A percentile compares a stretch with the other conserved stretches of the same genome.
Evolutionary conservation across 30 jellyfish, hydroid and myxozoan species (phyloP).

Genomic region (Turritopsis rubra): DNA sequence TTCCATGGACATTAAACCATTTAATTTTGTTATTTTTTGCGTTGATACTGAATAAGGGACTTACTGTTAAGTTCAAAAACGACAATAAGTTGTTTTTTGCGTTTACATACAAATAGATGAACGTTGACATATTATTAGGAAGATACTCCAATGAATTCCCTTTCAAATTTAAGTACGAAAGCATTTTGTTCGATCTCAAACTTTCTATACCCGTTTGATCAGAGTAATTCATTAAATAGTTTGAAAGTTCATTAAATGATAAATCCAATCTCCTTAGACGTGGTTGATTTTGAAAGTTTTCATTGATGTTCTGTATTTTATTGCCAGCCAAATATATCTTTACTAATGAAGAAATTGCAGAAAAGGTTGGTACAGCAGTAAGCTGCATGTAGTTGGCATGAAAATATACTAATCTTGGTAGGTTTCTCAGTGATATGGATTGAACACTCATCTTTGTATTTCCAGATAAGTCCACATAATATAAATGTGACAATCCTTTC

Average conservation of each 20-base stretch:
- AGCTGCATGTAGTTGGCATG: not conserved
- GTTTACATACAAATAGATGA: too few relatives aligned
- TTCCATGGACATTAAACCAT: not conserved
- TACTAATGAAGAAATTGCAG: not conserved
- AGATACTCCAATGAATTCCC: not conserved
- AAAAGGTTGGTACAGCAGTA: not conserved
- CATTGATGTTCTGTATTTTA: not conserved
- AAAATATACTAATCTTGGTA: not conserved
- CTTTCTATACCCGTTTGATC: not conserved
- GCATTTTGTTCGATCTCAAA: not conserved
- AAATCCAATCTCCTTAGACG: not conserved
- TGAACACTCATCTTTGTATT: not conserved
- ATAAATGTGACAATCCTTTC: not conserved
- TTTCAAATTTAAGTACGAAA: not conserved
- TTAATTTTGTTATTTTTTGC: not conserved
- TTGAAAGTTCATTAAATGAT: not conserved
- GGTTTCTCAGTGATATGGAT: not conserved
- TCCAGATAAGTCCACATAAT: not conserved
- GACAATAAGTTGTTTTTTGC: not conserved
- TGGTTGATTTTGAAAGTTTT: too few relatives aligned
- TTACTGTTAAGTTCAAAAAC: not conserved
- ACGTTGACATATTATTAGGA: not conserved
- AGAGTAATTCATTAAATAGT: not conserved
- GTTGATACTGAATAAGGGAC: not conserved
- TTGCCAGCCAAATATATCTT: not conserved